phyloP scores from a whole-genome alignment of 2,888 invertebrate species.

The Macropis europaea region DNA sequence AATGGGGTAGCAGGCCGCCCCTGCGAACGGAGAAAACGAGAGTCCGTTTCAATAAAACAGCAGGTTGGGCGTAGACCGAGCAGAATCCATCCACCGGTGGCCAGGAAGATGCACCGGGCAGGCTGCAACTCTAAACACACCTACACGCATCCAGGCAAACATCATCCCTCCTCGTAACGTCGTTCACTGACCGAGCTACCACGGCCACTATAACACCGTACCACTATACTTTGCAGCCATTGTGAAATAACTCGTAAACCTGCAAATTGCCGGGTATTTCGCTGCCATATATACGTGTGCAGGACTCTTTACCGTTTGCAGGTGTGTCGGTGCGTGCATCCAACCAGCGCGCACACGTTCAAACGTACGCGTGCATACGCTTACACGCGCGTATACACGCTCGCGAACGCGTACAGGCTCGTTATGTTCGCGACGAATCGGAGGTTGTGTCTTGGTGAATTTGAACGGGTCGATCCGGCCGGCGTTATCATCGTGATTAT shows the following conservation, averaged over 20 bases:
- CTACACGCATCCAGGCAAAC: conserved; percentile 15
- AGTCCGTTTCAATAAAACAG: conserved; percentile 28
- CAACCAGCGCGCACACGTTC: not conserved
- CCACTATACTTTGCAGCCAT: conserved; percentile 80
- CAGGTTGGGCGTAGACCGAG: not conserved
- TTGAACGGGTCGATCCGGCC: conserved; percentile 29
- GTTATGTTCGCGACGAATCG: not conserved
- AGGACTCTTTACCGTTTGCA: conserved; percentile 40
- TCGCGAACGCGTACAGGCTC: not conserved
- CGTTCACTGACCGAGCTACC: conserved; percentile 62
- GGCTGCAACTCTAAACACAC: conserved; percentile 7
- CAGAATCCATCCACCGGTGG: conserved; percentile 8
- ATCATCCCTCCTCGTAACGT: conserved; percentile 30
- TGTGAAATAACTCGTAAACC: conserved; percentile 80
- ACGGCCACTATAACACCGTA: conserved; percentile 68
- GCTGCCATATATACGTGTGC: conserved; percentile 64
- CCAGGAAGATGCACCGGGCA: not conserved
- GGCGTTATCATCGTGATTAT: conserved; percentile 69
- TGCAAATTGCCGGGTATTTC: conserved; percentile 79
- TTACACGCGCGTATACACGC: conserved; percentile 17
- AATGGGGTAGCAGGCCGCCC: conserved; percentile 48
- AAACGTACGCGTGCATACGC: not conserved
- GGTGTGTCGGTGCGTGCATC: not conserved
- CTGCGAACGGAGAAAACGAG: not conserved
- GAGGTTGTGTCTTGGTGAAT: not conserved